Evolutionary conservation across 1,140 invertebrate species (phyloP).

Genomic region (Eufriesea mexicana): DNA sequence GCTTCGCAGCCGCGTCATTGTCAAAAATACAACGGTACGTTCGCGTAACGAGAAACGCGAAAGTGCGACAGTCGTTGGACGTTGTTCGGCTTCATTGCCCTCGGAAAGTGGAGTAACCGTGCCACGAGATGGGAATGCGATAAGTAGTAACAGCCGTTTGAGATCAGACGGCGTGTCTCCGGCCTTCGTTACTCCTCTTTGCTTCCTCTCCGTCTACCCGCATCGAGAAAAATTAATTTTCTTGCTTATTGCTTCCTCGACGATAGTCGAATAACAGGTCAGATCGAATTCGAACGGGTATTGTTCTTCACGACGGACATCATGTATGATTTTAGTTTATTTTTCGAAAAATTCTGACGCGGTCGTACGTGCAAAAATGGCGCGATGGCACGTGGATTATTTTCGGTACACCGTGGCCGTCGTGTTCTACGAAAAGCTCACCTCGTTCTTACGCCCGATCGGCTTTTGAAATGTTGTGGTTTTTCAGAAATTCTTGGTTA

Average conservation of each 20-base stretch:
- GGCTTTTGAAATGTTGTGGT: constrained; percentile 54
- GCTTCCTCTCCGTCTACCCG: background rate
- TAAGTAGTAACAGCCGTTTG: constrained; percentile 41
- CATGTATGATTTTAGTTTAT: background rate
- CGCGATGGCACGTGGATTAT: constrained; percentile 57
- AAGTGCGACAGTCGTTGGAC: background rate
- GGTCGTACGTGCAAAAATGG: constrained; percentile 19
- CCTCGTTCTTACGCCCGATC: constrained; percentile 53
- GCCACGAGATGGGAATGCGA: constrained; percentile 29
- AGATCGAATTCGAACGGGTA: background rate
- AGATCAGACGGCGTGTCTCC: constrained; percentile 44
- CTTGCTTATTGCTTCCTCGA: background rate
- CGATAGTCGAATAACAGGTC: too few species aligned
- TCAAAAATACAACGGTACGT: constrained; percentile 9
- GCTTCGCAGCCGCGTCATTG: background rate
- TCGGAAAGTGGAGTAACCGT: constrained; percentile 28
- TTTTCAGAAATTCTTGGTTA: background rate
- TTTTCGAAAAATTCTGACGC: background rate
- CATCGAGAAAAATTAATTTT: background rate
- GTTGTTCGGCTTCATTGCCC: background rate
- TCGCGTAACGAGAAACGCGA: background rate
- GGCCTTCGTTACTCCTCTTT: background rate
- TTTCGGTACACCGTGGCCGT: constrained; percentile 43
- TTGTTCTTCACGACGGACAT: background rate
- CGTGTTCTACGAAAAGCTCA: constrained; percentile 41